Base-by-base conservation (phyloP, 2,888 invertebrate species). In the Andricus curvator region DNA sequence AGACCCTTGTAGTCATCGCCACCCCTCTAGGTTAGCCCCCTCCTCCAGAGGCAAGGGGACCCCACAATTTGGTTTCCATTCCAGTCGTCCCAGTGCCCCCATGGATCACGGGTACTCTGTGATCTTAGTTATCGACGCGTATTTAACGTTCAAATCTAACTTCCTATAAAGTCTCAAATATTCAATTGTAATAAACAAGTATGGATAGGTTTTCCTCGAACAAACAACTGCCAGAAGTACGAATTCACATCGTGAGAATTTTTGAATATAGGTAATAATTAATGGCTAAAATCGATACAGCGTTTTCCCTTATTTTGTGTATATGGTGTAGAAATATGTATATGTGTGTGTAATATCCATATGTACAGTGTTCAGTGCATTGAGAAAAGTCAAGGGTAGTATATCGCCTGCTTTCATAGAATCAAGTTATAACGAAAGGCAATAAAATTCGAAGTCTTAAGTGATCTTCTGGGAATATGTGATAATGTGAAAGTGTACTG, bases 21-120 rank as follows among this genome's bases (percentile, higher is more conserved):
- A 85, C 87, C 87, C 88, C 85, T 86, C 88, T 85, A 86, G 78
- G 84, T 83, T 84, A 79, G 81, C 85, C 84, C 79, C 83, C 80
- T 80, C 79, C 84, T 86, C 81, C 81, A 83, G 82, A 84, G 79
- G 81, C 80, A 85, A 87, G 87, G 88, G 90, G 88, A 88, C 90
- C 88, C 88, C 88, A 90, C 89, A 90, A 88, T 89, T 91, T 89
- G 87, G 87, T 88, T 89, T 86, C 85, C 86, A 88, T 88, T 88
- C 86, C 90, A 90, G 90, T 89, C 88, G 88, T 87, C 86, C 83
- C 82, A 82, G 84, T 84, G 82, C 78, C 82, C 84, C 77, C 83
- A 82, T 80, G 64, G 82, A 78, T 81, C 79, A 67, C 77, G 77
- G 80, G 65, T 67, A 65, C 78, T 37, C 78, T 77, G 65, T 81